These are phyloP conservation scores for Tribolium castaneum DNA, from an alignment of 1,140 invertebrate species.

Conservation along the genomic window DNA sequence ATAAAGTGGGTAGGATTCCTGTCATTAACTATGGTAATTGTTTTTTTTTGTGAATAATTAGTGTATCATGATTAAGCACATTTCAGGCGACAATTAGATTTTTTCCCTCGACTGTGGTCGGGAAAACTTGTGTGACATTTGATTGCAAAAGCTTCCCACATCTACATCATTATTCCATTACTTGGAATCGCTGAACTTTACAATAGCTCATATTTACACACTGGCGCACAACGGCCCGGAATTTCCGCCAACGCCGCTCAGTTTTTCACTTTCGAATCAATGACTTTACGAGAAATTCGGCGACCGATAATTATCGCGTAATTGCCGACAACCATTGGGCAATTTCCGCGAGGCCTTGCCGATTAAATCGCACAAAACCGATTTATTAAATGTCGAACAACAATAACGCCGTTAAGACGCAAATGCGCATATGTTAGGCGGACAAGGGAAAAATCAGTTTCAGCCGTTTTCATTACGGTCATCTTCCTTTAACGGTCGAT, in stretches of 20 bases:
- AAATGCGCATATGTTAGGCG: conserved; percentile 3
- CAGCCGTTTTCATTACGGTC: conserved; percentile 25
- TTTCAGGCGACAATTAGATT: conserved; percentile 23
- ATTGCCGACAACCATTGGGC: conserved; percentile 1
- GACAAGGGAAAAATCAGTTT: not conserved
- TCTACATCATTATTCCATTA: conserved; percentile 19
- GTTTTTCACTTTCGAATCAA: not conserved
- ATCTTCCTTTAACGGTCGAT: conserved; percentile 17
- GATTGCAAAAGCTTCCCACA: conserved; percentile 15
- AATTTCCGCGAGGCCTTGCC: conserved; percentile 5
- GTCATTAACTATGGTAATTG: conserved; percentile 41
- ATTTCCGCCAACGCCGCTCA: conserved; percentile 2
- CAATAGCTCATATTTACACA: not conserved
- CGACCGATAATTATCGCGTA: not conserved
- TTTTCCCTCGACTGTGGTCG: not conserved
- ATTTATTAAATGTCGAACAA: conserved; percentile 17
- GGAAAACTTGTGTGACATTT: conserved; percentile 1
- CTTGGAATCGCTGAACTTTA: conserved; percentile 5
- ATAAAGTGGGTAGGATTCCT: conserved; percentile 37
- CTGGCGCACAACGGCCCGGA: not conserved
- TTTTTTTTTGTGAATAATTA: conserved; percentile 23
- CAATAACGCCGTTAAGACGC: conserved; percentile 1
- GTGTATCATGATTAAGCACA: conserved; percentile 23
- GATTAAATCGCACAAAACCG: conserved; percentile 1
- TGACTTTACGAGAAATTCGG: not conserved